Base-by-base conservation (phyloP, 92 coral and sea anemone genomes). In the Diadumene lineata region DNA sequence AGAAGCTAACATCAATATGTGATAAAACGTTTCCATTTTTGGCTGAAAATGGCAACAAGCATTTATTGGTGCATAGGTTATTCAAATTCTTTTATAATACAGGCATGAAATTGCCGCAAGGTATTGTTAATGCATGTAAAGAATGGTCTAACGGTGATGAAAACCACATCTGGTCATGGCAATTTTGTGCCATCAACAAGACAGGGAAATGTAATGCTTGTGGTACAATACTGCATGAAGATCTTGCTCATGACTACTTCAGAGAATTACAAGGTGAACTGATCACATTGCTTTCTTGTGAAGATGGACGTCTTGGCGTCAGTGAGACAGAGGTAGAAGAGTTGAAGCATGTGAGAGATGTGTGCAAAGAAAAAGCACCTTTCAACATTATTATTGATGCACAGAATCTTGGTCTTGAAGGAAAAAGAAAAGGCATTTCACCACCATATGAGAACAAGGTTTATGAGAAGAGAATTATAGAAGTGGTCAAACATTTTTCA, bases 381-480 rank as follows among this genome's bases (percentile, higher is more conserved):
- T 94, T 89, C 89, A 96, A 94, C 50, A 73, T 91, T 7, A 86
- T 94, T 17, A 80, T 94, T 79, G 98, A 94, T 89, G 98, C 97
- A 19, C 89, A 86, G 73, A 94, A 89, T 83, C 83, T 94, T 79
- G 98, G 92, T 11, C 82, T 89, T 15, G 77, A 80, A 30, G 84
- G 87, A 18, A 72, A 76, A 31, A 64, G 66, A 60, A 69, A 64
- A 53, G 69, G 32, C 43, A 58, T 43, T 34, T 68, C 85, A 1
- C 61, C 67, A 23, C 38, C 51, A 22, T 31, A 67, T 25, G 50
- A 34, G n/a, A 78, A 60, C 56, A 76, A 66, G 28, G 68, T 92
- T 60, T 80, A 87, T 34, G 50, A 70, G 32, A 84, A 77, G 9
- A 72, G 81, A 56, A 71, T 94, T 1, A 48, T 34, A 15, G 72